phyloP scores from a whole-genome alignment of 2,888 invertebrate species.

The Pristionchus maxplancki region DNA sequence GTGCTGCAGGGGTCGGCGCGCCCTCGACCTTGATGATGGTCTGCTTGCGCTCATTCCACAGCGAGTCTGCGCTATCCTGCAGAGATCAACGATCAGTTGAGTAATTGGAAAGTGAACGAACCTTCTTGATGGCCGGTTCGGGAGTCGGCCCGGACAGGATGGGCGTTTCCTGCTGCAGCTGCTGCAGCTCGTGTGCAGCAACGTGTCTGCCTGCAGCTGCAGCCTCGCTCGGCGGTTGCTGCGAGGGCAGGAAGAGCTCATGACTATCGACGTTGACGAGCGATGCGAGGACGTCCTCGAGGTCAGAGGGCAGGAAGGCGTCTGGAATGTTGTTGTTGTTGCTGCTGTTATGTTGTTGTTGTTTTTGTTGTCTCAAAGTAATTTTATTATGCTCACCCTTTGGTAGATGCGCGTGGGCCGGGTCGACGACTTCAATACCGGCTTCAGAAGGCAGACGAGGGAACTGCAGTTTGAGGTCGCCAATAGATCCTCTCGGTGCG shows the following conservation, averaged over 20 bases:
- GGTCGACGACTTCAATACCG: constrained; percentile 35
- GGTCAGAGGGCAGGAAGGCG: constrained; percentile 37
- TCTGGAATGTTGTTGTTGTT: neutral
- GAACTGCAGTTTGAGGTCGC: constrained; percentile 15
- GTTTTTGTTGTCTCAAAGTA: neutral
- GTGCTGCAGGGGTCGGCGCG: neutral
- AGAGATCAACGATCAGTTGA: neutral
- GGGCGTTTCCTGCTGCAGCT: constrained; percentile 17
- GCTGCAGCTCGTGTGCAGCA: neutral
- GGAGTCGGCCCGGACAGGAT: neutral
- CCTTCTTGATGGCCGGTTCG: neutral
- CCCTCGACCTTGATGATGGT: constrained; percentile 1
- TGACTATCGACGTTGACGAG: neutral
- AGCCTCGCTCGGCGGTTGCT: neutral
- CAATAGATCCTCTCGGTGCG: neutral
- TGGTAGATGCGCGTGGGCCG: neutral
- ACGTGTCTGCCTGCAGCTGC: neutral
- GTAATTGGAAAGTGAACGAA: neutral
- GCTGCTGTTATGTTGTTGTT: neutral
- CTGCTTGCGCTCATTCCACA: constrained; percentile 1
- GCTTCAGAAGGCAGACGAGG: constrained; percentile 2
- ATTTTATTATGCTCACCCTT: neutral
- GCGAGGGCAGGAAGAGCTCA: neutral
- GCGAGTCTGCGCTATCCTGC: neutral
- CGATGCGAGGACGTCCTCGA: constrained; percentile 8